Evolutionary conservation across 2,888 invertebrate genomes (phyloP).

Genomic region (Spicauda simplicius): DNA sequence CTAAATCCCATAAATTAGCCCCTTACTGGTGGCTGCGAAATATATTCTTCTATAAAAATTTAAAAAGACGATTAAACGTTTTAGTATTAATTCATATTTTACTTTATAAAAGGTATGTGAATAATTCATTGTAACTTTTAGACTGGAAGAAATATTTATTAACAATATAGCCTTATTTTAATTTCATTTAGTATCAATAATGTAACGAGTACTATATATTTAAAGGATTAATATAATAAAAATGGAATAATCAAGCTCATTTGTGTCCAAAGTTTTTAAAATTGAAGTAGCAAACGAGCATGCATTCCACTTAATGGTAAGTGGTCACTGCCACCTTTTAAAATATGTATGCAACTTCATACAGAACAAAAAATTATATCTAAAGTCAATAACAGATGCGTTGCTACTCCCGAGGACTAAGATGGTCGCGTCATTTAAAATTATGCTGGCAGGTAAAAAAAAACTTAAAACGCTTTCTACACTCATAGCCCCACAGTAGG

Average conservation of each 20-base stretch:
- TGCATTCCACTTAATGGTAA: too few species aligned
- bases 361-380: too few species aligned
- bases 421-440: too few species aligned
- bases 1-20: conserved; percentile 4
- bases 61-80: conserved; percentile 17
- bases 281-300: too few species aligned
- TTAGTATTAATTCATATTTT: conserved; percentile 24
- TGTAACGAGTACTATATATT: not conserved
- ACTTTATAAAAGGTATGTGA: conserved; percentile 17
- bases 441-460: too few species aligned
- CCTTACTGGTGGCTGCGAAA: conserved; percentile 14
- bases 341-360: too few species aligned
- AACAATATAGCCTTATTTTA: conserved; percentile 49
- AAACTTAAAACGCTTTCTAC: too few species aligned
- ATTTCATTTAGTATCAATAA: not conserved
- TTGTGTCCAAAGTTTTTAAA: too few species aligned
- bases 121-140: conserved; percentile 18
- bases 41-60: conserved; percentile 27
- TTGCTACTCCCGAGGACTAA: too few species aligned
- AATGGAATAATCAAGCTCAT: not conserved
- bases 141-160: conserved; percentile 20
- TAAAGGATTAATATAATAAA: not conserved
- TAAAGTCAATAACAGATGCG: too few species aligned
- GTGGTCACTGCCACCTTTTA: too few species aligned
- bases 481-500: too few species aligned